These are phyloP conservation scores for Akabosia matsudoensis DNA, from an alignment of 1,140 invertebrate genomes.

Conservation along the genomic window DNA sequence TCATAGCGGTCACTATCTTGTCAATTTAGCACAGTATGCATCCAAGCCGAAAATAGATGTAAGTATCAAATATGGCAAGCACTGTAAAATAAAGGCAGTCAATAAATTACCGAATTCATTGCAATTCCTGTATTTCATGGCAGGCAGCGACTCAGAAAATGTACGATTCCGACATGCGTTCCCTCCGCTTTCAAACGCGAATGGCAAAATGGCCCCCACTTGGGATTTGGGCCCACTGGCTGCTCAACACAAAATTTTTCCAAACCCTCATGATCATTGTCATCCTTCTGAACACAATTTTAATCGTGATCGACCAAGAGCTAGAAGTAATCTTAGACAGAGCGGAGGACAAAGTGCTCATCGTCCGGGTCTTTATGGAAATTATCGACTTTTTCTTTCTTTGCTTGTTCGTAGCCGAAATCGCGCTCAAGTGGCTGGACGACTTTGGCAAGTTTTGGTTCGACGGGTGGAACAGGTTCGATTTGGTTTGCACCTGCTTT, in stretches of 20 bases:
- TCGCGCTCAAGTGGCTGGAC: slow-evolving; percentile 48
- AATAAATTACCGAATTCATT: no score
- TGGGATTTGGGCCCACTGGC: slow-evolving; percentile 38
- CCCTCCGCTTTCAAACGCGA: slow-evolving; percentile 33
- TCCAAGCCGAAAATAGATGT: neutral
- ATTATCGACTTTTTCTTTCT: slow-evolving; percentile 47
- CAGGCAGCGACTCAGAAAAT: neutral
- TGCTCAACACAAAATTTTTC: slow-evolving; percentile 31
- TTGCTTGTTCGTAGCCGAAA: slow-evolving; percentile 48
- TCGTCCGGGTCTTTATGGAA: slow-evolving; percentile 24
- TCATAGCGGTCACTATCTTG: slow-evolving; percentile 32
- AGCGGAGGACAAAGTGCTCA: neutral
- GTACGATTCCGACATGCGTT: slow-evolving; percentile 21
- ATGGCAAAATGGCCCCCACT: slow-evolving; percentile 37
- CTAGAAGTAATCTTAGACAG: no score
- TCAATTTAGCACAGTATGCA: slow-evolving; percentile 37
- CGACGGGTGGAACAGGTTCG: slow-evolving; percentile 49
- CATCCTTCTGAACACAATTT: slow-evolving; percentile 32
- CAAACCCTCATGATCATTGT: slow-evolving; percentile 36
- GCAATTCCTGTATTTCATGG: no score
- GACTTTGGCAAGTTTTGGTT: slow-evolving; percentile 48
- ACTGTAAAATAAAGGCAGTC: no score
- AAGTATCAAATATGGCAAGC: neutral
- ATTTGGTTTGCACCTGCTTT: slow-evolving; percentile 44
- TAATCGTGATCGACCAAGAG: slow-evolving; percentile 33